Percentiles rank a stretch among this genome's conserved stretches.
phyloP scores from a whole-genome alignment of 2,113 vertebrate genomes.

The Eolophus roseicapilla region DNA sequence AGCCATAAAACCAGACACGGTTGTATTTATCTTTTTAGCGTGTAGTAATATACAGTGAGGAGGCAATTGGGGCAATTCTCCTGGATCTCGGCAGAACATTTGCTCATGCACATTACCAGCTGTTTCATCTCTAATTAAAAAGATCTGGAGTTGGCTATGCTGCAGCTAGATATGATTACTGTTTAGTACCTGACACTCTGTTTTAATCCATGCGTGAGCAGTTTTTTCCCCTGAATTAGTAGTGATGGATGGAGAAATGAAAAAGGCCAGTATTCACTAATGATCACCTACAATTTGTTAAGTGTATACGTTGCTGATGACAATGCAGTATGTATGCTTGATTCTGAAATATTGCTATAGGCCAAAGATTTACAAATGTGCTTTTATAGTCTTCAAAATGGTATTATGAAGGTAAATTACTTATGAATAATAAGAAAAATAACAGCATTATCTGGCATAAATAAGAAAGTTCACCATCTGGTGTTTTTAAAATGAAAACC shows the following conservation, averaged over 20 bases:
- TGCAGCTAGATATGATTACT: slow-evolving; percentile 13
- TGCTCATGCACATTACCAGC: slow-evolving; percentile 15
- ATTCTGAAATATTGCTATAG: not conserved
- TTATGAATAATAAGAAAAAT: slow-evolving; percentile 34
- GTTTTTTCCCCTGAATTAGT: slow-evolving; percentile 1
- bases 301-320: not conserved
- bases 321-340: not conserved
- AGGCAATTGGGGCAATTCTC: not conserved
- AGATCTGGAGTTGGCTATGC: not conserved
- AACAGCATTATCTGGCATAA: slow-evolving; percentile 52
- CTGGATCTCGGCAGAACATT: not conserved
- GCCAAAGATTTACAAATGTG: slow-evolving; percentile 16
- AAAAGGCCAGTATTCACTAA: not conserved
- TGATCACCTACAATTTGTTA: slow-evolving; percentile 23
- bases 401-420: slow-evolving; percentile 31
- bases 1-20: not conserved
- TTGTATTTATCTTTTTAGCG: not conserved
- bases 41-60: not conserved
- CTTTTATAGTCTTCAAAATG: not conserved
- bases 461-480: slow-evolving; percentile 53
- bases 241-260: slow-evolving; percentile 4
- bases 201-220: slow-evolving; percentile 8
- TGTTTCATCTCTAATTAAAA: slow-evolving; percentile 42
- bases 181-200: slow-evolving; percentile 11
- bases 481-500: slow-evolving; percentile 46